These are phyloP conservation scores for Gymnoscelis rufifasciata DNA, from an alignment of 2,888 invertebrate species.

Conservation along the genomic window DNA sequence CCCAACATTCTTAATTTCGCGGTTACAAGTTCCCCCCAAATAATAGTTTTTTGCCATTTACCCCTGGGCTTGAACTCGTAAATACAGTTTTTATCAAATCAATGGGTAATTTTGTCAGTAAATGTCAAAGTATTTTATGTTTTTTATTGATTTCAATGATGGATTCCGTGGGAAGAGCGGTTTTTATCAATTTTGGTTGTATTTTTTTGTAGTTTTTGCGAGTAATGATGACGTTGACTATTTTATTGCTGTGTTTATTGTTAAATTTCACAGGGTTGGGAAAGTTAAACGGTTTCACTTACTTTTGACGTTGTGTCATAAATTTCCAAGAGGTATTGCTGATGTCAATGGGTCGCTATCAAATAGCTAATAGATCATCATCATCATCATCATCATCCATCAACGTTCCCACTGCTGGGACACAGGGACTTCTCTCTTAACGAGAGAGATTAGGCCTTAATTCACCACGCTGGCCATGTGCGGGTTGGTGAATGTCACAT, in stretches of 20 bases:
- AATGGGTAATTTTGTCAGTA: constrained; percentile 62
- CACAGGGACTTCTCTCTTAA: too few species aligned
- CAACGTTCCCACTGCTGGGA: too few species aligned
- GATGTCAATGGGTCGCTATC: too few species aligned
- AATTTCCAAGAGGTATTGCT: too few species aligned
- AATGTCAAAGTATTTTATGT: constrained; percentile 73
- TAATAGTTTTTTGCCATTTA: constrained; percentile 40
- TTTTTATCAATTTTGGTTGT: constrained; percentile 21
- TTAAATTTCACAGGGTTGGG: constrained; percentile 35
- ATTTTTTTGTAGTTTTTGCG: constrained; percentile 29
- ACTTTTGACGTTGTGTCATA: background rate
- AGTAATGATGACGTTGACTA: constrained; percentile 63
- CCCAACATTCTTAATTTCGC: constrained; percentile 42
- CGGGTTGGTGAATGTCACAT: too few species aligned
- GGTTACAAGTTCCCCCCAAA: constrained; percentile 47
- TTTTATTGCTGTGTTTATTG: constrained; percentile 45
- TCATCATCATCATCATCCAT: too few species aligned
- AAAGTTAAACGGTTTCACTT: background rate
- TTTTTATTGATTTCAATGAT: constrained; percentile 56
- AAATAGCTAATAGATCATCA: too few species aligned
- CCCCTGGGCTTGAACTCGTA: constrained; percentile 50
- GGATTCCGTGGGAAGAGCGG: constrained; percentile 58
- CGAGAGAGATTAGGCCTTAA: too few species aligned
- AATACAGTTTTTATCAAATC: constrained; percentile 41
- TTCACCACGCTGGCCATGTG: too few species aligned